These are phyloP conservation scores for Anomalospiza imberbis DNA, from an alignment of 2,797 vertebrate species.

Conservation along the genomic window DNA sequence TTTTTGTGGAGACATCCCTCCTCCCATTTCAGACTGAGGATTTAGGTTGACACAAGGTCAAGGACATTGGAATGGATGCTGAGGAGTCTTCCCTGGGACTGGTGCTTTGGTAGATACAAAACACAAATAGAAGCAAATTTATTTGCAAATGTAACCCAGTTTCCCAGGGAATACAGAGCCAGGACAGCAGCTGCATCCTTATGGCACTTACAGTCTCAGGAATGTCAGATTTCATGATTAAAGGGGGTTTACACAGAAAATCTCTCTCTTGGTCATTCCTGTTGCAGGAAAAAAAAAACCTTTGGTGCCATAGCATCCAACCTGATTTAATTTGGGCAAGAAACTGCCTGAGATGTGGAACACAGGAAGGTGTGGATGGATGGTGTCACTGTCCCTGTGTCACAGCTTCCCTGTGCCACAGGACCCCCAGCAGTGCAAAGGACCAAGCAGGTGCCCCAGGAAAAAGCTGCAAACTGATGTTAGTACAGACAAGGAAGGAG, in stretches of 20 bases:
- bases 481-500: not conserved
- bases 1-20: not conserved
- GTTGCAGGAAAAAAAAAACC: not conserved
- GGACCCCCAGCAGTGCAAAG: not conserved
- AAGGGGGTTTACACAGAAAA: not conserved
- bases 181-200: not conserved
- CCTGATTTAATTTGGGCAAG: not conserved
- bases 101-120: not conserved
- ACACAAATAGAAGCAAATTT: not conserved
- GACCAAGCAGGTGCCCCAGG: not conserved
- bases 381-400: not conserved
- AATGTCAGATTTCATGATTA: fast-evolving
- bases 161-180: not conserved
- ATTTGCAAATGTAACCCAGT: not conserved
- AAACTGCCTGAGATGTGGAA: not conserved
- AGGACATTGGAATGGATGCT: not conserved
- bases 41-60: not conserved
- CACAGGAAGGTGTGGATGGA: not conserved
- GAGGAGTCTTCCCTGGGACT: not conserved
- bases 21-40: not conserved
- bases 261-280: not conserved
- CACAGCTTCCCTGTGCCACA: not conserved
- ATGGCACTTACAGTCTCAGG: not conserved
- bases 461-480: too few relatives aligned
- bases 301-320: not conserved